Percentiles rank a stretch among this genome's conserved stretches.
Evolutionary conservation across 1,140 invertebrate species (phyloP).

Genomic region (Ceratoteleas bidentatus): DNA sequence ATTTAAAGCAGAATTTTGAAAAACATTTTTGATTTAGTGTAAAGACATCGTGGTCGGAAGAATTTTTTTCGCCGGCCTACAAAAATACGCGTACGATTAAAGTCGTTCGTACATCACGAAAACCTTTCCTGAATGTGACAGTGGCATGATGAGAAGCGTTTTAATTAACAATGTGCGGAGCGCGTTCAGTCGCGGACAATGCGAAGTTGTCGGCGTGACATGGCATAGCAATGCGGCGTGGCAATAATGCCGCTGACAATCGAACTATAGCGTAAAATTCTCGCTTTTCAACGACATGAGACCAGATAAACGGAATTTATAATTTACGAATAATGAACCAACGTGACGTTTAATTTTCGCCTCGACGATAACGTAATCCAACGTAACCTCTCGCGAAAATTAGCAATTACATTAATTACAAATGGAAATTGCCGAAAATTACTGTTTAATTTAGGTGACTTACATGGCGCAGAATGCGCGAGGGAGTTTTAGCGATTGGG

Average conservation of each 20-base stretch:
- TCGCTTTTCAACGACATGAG: constrained; percentile 50
- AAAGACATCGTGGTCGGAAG: constrained; percentile 13
- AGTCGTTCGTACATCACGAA: constrained; percentile 66
- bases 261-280: constrained; percentile 61
- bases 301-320: constrained; percentile 62
- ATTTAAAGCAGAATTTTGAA: constrained; percentile 17
- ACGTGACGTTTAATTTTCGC: constrained; percentile 60
- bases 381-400: constrained; percentile 46
- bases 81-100: constrained; percentile 40
- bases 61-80: constrained; percentile 19
- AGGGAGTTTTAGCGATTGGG: too few relatives aligned
- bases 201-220: constrained; percentile 75
- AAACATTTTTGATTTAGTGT: constrained; percentile 10
- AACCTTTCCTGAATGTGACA: constrained; percentile 73
- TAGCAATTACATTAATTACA: constrained; percentile 47
- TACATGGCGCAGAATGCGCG: too few relatives aligned
- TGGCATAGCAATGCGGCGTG: constrained; percentile 57
- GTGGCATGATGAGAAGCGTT: constrained; percentile 75
- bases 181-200: constrained; percentile 77
- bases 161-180: constrained; percentile 80
- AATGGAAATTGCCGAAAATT: constrained; percentile 25
- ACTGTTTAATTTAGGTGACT: not conserved
- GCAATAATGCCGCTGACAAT: constrained; percentile 65
- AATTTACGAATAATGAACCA: constrained; percentile 61
- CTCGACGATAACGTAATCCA: constrained; percentile 22